Evolutionary conservation across 2,113 vertebrate species (phyloP), one percentile per base, ranked within the genome.

Genomic region (Pachyramphus minor): DNA sequence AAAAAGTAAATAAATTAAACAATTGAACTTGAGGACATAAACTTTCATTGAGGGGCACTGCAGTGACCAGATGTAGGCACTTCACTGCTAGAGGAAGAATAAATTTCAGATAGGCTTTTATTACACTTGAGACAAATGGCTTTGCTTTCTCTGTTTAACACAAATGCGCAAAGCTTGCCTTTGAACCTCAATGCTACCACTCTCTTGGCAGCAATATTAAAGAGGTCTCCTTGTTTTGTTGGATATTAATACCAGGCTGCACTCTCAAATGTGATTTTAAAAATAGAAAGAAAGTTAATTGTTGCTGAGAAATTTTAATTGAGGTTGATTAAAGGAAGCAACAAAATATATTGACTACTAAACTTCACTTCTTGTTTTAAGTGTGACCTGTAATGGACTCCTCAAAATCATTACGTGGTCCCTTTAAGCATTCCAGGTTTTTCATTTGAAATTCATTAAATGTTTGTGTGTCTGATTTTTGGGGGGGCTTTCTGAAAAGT

Each of bases 391-490:
- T 53, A 93, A 83, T 63, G 69, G 87, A 95, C 87, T 94, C 73
- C 33, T 55, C 35, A 74, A 90, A 82, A 94, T 90, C 84, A 84
- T 87, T 89, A 95, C 14, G 0, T 78, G 84, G 78, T 72, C 47
- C 71, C 62, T 94, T 69, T 91, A 89, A 96, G 69, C 92, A 96
- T 90, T 94, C 88, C 90, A 92, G 49, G 45, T 58, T 96, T 94
- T 94, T 97, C 56, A 95, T 97, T 97, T 94, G 95, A 97, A 98
- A 96, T 97, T 94, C 90, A 97, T 97, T 96, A 97, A 94, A 97
- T 94, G 94, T 97, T 98, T 98, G 97, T 97, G 96, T 87, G 93
- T 96, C 97, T 97, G 92, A 98, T 97, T 97, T 98, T 97, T 84
- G 88, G 90, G 33, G 67, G 73, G 93, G n/a, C 9, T 80, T 96